Conservation (phyloP, 37 sponge, comb jelly and placozoan species). For the Axinella damicornis region DNA sequence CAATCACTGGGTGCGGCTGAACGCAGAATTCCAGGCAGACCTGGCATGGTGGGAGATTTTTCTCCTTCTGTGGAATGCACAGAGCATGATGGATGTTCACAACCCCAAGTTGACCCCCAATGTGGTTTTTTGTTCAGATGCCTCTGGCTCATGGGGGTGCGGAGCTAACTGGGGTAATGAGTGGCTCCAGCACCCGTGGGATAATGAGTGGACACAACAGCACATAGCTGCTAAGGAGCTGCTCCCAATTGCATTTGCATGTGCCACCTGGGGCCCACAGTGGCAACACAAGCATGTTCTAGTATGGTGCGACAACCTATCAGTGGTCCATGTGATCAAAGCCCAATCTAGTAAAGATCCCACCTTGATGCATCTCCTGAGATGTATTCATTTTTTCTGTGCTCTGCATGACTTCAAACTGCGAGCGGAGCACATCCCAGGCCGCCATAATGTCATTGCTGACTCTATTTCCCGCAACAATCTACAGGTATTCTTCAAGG, state of each 20-base stretch:
- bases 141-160: constrained; percentile 37
- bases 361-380: constrained; percentile 20
- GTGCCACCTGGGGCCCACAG: neutral
- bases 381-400: neutral
- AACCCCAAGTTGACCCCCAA: neutral
- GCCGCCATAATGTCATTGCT: neutral
- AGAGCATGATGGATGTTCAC: neutral
- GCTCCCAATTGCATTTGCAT: neutral
- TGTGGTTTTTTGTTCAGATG: neutral
- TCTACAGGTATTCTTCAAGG: neutral
- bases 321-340: neutral
- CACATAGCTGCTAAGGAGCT: constrained; percentile 12
- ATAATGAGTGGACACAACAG: neutral
- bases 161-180: neutral
- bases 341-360: neutral
- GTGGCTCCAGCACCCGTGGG: constrained; percentile 17
- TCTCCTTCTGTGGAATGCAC: constrained; percentile 22
- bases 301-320: constrained; percentile 10
- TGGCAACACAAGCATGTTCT: neutral
- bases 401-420: neutral
- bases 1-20: constrained; percentile 14
- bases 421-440: neutral
- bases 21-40: constrained; percentile 19
- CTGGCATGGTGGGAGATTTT: constrained; percentile 22
- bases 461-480: neutral